phyloP scores from a whole-genome alignment of 2,113 vertebrate species.

The Callorhinus ursinus region DNA sequence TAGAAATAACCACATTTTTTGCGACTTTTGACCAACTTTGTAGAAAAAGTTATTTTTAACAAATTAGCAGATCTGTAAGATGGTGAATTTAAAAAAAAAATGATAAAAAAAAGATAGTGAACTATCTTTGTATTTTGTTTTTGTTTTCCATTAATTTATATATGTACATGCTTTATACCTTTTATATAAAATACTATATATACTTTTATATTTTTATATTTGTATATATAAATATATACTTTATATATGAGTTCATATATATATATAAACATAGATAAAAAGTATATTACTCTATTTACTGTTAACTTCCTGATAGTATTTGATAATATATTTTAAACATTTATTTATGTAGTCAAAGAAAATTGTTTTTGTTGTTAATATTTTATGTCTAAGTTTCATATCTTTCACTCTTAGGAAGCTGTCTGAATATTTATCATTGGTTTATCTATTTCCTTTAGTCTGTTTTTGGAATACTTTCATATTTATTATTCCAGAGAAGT shows the following conservation, averaged over 20 bases:
- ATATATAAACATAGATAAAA: neutral
- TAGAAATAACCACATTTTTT: slow-evolving; percentile 18
- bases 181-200: neutral
- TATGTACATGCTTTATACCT: neutral
- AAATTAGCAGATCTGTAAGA: neutral
- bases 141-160: neutral
- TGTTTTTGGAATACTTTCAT: slow-evolving; percentile 15
- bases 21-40: slow-evolving; percentile 36
- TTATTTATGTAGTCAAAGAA: slow-evolving; percentile 37
- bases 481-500: slow-evolving; percentile 31
- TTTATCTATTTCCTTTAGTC: slow-evolving; percentile 8
- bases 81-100: slow-evolving; percentile 15
- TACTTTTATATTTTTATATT: neutral
- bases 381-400: slow-evolving; percentile 30
- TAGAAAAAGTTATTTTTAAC: slow-evolving; percentile 60
- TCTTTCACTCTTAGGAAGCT: slow-evolving; percentile 28
- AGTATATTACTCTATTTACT: neutral
- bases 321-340: slow-evolving; percentile 8
- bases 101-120: neutral
- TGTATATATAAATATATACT: neutral
- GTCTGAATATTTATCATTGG: neutral
- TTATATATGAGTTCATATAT: neutral
- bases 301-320: slow-evolving; percentile 41
- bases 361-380: slow-evolving; percentile 15
- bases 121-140: slow-evolving; percentile 59